Base-by-base conservation (phyloP, 92 coral and sea anemone genomes). In the Micromussa lordhowensis region DNA sequence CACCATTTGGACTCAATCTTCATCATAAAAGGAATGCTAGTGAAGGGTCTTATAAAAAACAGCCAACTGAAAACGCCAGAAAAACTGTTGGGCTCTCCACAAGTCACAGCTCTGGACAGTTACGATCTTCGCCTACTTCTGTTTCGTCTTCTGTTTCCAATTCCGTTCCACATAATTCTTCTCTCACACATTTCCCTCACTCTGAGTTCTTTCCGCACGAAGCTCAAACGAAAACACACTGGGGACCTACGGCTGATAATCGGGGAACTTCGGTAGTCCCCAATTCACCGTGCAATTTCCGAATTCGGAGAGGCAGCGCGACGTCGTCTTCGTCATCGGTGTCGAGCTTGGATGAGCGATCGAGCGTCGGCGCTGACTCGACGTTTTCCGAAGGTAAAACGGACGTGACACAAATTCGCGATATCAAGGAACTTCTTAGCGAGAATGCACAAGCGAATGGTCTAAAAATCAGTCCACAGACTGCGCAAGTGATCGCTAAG, bases 321-420 rank as follows among this genome's bases (percentile, higher is more conserved):
- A 96, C 98, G 7, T 98, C 99, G 22, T 96, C 98, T 68, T 95
- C 98, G 53, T 98, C 99, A 21, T 98, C 99, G 83, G 96, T 96
- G 77, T 98, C 99, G 19, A 96, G 98, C 73, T 79, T 91, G 93
- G 99, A 98, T 88, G 99, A 98, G 75, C 93, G 93, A 88, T 93
- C 95, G 68, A 95, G 97, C 89, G 89, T 96, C 75, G 96, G 98
- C 53, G 89, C 94, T 34, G 97, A 96, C 81, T 92, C 96, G 91
- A 80, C 94, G 48, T 83, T 92, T 51, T 85, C 98, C 64, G 99
- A 96, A 53, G 92, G 93, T 3, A 98, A 96, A 89, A 92, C 98
- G 26, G 96, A 94, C 66, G 93, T 96, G 63, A 98, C 99, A 26
- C 98, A 92, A 87, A 95, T 98, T 82, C 95, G 94, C 57, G 98